Percentiles rank a stretch among this genome's conserved stretches.
These are phyloP conservation scores for Pomatostomus ruficeps DNA, from an alignment of 2,113 vertebrate species.

Conservation along the genomic window DNA sequence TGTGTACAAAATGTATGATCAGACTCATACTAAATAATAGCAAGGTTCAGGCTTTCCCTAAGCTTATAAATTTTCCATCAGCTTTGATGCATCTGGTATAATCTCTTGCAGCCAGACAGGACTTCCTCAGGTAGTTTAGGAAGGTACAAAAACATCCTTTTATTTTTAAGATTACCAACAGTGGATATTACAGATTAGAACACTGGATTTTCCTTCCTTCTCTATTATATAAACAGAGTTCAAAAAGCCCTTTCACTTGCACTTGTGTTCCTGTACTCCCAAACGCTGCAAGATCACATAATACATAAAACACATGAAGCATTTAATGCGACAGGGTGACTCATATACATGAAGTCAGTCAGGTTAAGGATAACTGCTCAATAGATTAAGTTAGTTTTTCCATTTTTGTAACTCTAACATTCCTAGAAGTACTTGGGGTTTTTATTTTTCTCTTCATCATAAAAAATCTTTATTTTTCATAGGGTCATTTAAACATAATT, in stretches of 20 bases:
- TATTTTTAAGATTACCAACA: neutral
- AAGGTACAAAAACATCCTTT: neutral
- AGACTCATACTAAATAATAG: neutral
- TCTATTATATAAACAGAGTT: neutral
- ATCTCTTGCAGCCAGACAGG: neutral
- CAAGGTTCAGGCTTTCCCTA: neutral
- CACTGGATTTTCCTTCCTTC: neutral
- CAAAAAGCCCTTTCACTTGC: neutral
- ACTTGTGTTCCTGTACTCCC: neutral
- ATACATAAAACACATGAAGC: neutral
- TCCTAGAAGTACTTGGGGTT: neutral
- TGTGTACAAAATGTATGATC: neutral
- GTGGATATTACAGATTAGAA: neutral
- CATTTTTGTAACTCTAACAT: neutral
- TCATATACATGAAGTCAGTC: neutral
- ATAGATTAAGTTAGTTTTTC: neutral
- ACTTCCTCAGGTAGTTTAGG: neutral
- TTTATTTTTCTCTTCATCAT: neutral
- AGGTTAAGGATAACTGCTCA: neutral
- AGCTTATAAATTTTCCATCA: neutral
- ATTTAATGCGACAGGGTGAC: neutral
- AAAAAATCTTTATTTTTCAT: neutral
- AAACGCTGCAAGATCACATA: neutral
- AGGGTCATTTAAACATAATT: neutral
- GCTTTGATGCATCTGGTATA: neutral